Base-by-base conservation (phyloP, 1,140 invertebrate species). In the Drosophila bipectinata region DNA sequence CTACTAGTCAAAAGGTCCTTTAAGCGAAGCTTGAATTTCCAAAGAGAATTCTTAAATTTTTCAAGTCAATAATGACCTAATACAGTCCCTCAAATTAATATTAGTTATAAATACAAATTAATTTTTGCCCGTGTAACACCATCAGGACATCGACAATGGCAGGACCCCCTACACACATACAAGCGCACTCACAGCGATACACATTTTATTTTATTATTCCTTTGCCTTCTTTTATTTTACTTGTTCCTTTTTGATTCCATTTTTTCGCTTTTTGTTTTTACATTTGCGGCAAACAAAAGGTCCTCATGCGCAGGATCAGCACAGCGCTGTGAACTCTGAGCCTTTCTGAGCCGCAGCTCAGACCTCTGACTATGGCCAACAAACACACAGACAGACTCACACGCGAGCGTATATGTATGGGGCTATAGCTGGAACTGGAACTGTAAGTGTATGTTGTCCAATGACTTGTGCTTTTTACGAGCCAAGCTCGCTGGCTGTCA, bases 181-280 rank as follows among this genome's bases (percentile, higher is more conserved):
- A 48, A 14, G 5, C 49, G 37, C 56, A 79, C 64, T 53, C 45
- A 58, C 68, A 80, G 66, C 82, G 81, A 85, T 83, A 88, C 79
- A 87, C 79, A 88, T 87, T 87, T 85, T 88, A 87, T 87, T 88
- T 82, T 87, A 87, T 87, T 87, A 88, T 87, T 87, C 71, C 78
- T 88, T 82, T 64, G 64, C 66, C 67, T 81, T 81, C 73, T 72
- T 85, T 85, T 83, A 78, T 71, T 74, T 77, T 74, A 59, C 72
- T 79, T 59, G 58, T 75, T 87, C 54, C 57, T 80, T 51, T 55
- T 66, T 79, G 57, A 69, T 77, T 74, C 75, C 58, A 51, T 71
- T 73, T 66, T 55, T 79, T 81, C 69, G 72, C 79, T 77, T 79
- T 85, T 87, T 87, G 71, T 77, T 77, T 77, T 77, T 71, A 78